Conservation (phyloP, 2,113 vertebrate species). For the Proterorhinus semilunaris region DNA sequence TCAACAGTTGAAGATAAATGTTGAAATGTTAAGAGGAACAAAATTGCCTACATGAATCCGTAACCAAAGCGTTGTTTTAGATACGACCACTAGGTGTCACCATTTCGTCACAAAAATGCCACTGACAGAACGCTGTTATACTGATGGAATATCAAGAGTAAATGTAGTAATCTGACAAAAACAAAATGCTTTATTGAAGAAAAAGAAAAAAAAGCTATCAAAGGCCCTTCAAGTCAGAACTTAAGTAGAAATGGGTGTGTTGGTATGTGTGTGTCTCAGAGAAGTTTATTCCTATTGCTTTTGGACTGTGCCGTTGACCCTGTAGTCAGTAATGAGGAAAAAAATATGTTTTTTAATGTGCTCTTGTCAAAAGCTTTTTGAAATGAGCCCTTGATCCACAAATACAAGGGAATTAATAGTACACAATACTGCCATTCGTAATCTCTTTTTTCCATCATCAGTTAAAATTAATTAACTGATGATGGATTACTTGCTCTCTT, state of each 20-base stretch:
- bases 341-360: too few species aligned
- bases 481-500: slow-evolving; percentile 62
- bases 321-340: too few species aligned
- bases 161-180: neutral
- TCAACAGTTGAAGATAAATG: neutral
- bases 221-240: too few species aligned
- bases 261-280: too few species aligned
- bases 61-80: neutral
- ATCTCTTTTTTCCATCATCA: slow-evolving; percentile 50
- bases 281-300: too few species aligned
- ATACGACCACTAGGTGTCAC: slow-evolving; percentile 52
- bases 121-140: neutral
- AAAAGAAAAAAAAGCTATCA: too few species aligned
- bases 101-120: slow-evolving; percentile 30
- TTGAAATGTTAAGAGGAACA: neutral
- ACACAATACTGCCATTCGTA: slow-evolving; percentile 64
- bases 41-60: too few species aligned
- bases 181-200: neutral
- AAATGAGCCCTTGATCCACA: slow-evolving; percentile 47
- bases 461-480: slow-evolving; percentile 66
- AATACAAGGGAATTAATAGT: slow-evolving; percentile 53
- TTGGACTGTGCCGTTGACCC: too few species aligned
- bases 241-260: too few species aligned
- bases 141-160: neutral
- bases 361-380: slow-evolving; percentile 8